Evolutionary conservation across 2,888 invertebrate genomes (phyloP).

Genomic region (Drosophila quinaria): DNA sequence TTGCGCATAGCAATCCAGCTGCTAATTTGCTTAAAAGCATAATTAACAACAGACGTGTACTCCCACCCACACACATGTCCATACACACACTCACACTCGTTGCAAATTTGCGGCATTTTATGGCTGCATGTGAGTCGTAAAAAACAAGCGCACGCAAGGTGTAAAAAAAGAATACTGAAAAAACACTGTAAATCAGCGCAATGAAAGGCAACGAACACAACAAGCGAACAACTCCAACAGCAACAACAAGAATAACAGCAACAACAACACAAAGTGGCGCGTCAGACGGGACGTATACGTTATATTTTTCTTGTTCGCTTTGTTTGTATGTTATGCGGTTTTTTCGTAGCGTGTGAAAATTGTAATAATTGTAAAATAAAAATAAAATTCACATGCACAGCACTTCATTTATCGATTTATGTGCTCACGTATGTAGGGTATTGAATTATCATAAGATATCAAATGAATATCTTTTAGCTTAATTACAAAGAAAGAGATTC

Average conservation of each 20-base stretch:
- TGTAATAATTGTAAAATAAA: conserved; percentile 19
- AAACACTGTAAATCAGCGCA: conserved; percentile 69
- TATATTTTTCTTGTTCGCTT: conserved; percentile 49
- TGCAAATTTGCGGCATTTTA: conserved; percentile 50
- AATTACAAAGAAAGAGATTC: too few relatives aligned
- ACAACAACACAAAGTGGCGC: conserved; percentile 24
- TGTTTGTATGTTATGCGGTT: conserved; percentile 48
- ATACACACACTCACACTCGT: conserved; percentile 7
- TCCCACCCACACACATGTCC: conserved; percentile 11
- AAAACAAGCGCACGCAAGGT: conserved; percentile 55
- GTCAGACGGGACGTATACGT: conserved; percentile 59
- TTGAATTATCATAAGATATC: too few relatives aligned
- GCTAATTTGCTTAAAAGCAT: conserved; percentile 81
- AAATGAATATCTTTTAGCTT: not conserved
- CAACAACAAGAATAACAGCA: conserved; percentile 27
- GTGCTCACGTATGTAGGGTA: conserved; percentile 9
- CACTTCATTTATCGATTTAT: conserved; percentile 45
- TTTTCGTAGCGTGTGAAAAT: conserved; percentile 52
- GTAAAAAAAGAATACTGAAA: conserved; percentile 52
- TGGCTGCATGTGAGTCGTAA: conserved; percentile 70
- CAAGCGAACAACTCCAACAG: conserved; percentile 31
- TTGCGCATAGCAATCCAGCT: conserved; percentile 59
- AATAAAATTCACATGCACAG: conserved; percentile 27
- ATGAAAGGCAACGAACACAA: conserved; percentile 44
- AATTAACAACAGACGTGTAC: conserved; percentile 65